Percentiles rank a stretch among this genome's conserved stretches.
Conservation (phyloP, 2,113 vertebrate genomes). For the Myotis brandtii region DNA sequence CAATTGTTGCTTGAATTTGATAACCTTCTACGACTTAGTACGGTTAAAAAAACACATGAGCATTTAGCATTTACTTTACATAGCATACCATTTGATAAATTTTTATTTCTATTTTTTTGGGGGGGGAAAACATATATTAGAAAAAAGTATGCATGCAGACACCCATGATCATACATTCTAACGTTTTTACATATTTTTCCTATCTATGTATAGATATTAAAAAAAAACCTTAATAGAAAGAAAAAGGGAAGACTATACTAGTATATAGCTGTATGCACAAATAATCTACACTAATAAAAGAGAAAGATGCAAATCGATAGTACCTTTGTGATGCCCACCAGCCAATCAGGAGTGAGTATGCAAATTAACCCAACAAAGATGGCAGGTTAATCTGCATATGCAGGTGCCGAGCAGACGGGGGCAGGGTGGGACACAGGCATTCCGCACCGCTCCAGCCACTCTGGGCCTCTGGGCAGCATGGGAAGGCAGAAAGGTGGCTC, state of each 20-base stretch:
- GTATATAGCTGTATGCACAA: background rate
- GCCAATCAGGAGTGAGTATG: too few species aligned
- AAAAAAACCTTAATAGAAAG: background rate
- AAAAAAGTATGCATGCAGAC: background rate
- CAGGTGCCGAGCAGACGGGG: too few species aligned
- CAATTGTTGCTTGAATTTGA: constrained; percentile 1
- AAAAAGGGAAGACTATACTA: background rate
- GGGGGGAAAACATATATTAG: background rate
- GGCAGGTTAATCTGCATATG: too few species aligned
- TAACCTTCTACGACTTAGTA: constrained; percentile 3
- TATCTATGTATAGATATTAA: background rate
- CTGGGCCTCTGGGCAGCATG: too few species aligned
- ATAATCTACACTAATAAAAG: background rate
- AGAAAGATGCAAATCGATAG: too few species aligned
- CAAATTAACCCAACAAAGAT: too few species aligned
- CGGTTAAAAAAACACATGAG: background rate
- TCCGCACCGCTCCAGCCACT: too few species aligned
- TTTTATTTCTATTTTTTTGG: background rate
- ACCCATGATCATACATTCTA: background rate
- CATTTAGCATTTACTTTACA: constrained; percentile 34
- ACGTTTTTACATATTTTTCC: constrained; percentile 20
- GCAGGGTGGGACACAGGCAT: too few species aligned
- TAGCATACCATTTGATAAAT: background rate
- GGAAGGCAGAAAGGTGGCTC: too few species aligned
- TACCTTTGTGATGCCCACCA: too few species aligned